A percentile compares a stretch with the other conserved stretches of the same genome.
phyloP scores from a whole-genome alignment of 2,888 invertebrate genomes.

The Pandemis heparana region DNA sequence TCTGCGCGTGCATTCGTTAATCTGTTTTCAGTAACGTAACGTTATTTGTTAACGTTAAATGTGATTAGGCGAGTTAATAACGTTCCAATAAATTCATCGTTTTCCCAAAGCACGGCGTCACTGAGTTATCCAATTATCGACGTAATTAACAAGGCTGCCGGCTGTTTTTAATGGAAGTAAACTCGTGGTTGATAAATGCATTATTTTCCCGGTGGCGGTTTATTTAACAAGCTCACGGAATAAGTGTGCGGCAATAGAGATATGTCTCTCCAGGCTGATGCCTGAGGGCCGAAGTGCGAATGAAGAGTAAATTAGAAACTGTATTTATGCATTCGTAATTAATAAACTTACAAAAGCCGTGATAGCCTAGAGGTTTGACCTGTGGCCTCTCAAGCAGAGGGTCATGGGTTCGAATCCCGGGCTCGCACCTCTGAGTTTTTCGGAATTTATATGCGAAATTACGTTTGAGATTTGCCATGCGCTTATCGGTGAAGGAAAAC shows the following conservation, averaged over 20 bases:
- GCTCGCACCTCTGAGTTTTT: no score
- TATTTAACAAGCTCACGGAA: background rate
- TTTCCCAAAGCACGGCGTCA: conserved; percentile 1
- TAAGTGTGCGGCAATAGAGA: background rate
- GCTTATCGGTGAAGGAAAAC: no score
- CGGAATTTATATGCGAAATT: no score
- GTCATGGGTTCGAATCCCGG: no score
- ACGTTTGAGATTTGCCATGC: no score
- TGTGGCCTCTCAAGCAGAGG: no score
- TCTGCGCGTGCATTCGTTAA: background rate
- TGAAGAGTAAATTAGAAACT: no score
- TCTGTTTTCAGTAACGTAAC: background rate
- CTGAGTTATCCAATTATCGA: background rate
- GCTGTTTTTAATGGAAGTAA: conserved; percentile 4
- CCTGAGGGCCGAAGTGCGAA: no score
- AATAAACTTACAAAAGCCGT: no score
- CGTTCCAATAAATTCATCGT: background rate
- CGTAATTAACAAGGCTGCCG: background rate
- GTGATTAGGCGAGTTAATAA: background rate
- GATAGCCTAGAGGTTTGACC: no score
- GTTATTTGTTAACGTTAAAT: background rate
- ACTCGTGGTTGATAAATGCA: conserved; percentile 11
- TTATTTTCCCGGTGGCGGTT: background rate
- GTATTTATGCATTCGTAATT: no score
- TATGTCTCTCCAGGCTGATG: no score